phyloP scores from a whole-genome alignment of 2,888 invertebrate genomes.

The Netelia virgata region DNA sequence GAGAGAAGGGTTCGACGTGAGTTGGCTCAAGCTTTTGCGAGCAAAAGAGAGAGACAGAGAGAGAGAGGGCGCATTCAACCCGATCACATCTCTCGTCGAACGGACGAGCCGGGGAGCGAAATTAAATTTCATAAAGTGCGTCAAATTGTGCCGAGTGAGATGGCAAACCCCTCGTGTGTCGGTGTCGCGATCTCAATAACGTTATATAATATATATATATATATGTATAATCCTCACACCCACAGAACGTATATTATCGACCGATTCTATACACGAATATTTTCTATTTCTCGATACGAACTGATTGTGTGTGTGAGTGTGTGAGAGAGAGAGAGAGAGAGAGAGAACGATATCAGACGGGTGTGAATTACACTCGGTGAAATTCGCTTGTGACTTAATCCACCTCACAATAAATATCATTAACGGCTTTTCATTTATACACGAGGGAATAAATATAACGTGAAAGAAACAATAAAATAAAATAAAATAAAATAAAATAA shows the following conservation, averaged over 20 bases:
- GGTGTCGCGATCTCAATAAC: slow-evolving; percentile 19
- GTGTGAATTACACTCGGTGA: too few relatives aligned
- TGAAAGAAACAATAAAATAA: too few relatives aligned
- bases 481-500: too few relatives aligned
- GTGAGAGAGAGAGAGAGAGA: too few relatives aligned
- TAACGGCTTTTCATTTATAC: too few relatives aligned
- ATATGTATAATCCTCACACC: background rate
- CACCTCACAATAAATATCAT: too few relatives aligned
- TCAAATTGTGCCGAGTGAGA: slow-evolving; percentile 45
- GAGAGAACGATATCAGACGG: too few relatives aligned
- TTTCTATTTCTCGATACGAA: background rate
- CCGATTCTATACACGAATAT: background rate
- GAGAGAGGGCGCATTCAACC: slow-evolving; percentile 11
- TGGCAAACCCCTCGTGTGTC: background rate
- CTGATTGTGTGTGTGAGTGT: too few relatives aligned
- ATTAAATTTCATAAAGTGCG: slow-evolving; percentile 66
- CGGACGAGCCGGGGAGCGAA: slow-evolving; percentile 23
- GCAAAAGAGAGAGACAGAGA: background rate
- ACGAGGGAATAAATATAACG: too few relatives aligned
- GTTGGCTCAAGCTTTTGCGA: background rate
- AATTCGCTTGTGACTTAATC: too few relatives aligned
- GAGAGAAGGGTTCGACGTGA: background rate
- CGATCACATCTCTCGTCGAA: slow-evolving; percentile 56
- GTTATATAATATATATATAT: slow-evolving; percentile 21
- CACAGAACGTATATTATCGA: background rate